Percentiles rank a stretch among this genome's conserved stretches.
Conservation (phyloP, 2,113 vertebrate species). For the Trichomycterus rosablanca region DNA sequence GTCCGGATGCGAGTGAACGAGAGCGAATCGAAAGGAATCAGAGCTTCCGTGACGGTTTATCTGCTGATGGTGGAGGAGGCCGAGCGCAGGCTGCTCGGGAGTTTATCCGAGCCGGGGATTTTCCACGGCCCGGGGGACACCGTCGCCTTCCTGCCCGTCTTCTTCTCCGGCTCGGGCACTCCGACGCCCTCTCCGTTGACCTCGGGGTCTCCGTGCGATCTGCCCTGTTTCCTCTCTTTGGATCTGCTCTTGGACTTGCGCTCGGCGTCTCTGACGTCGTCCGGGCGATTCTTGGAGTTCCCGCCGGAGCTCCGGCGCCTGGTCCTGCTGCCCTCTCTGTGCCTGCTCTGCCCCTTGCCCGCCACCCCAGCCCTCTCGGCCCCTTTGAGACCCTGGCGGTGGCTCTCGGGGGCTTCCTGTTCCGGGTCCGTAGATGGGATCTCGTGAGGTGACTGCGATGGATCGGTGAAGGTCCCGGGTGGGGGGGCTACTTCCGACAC, state of each 20-base stretch:
- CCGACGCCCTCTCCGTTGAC: conserved; percentile 50
- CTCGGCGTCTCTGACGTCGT: conserved; percentile 64
- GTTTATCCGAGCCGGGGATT: conserved; percentile 91
- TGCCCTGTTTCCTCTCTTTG: conserved; percentile 64
- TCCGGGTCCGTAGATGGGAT: conserved; percentile 85
- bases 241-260: conserved; percentile 70
- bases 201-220: conserved; percentile 52
- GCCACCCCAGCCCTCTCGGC: conserved; percentile 54
- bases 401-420: conserved; percentile 73
- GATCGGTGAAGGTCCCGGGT: conserved; percentile 78
- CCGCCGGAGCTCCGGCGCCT: conserved; percentile 64
- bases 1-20: background rate
- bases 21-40: too few species aligned
- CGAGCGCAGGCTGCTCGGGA: conserved; percentile 81
- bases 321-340: conserved; percentile 76
- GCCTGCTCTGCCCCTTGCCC: conserved; percentile 68
- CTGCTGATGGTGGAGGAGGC: conserved; percentile 87
- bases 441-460: conserved; percentile 89
- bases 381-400: conserved; percentile 76
- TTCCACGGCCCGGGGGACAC: conserved; percentile 95
- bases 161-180: conserved; percentile 53
- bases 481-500: conserved; percentile 92
- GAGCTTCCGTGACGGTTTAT: conserved; percentile 75
- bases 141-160: conserved; percentile 76
- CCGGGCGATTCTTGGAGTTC: conserved; percentile 45